These are phyloP conservation scores for Bombus ignitus DNA, from an alignment of 1,140 invertebrate species.

Conservation along the genomic window DNA sequence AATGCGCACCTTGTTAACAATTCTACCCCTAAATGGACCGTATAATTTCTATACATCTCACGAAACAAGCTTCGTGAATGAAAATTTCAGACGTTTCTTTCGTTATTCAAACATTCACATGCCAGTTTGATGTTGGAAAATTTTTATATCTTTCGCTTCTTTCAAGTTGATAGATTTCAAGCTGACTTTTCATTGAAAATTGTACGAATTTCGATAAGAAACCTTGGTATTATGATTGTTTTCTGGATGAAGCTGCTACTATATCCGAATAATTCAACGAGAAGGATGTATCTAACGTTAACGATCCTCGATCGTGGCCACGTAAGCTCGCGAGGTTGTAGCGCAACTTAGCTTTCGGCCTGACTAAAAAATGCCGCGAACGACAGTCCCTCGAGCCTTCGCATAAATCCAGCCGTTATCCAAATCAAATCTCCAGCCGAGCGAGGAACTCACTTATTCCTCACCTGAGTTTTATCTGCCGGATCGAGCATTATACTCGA, in stretches of 20 bases:
- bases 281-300: neutral
- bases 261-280: neutral
- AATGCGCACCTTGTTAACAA: neutral
- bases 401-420: slow-evolving; percentile 25
- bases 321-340: neutral
- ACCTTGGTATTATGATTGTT: neutral
- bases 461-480: slow-evolving; percentile 19
- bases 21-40: neutral
- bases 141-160: too few relatives aligned
- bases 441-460: slow-evolving; percentile 24
- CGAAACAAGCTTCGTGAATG: neutral
- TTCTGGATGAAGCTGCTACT: neutral
- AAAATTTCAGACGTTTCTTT: neutral
- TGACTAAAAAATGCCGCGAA: neutral
- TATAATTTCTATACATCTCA: neutral
- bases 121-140: too few relatives aligned
- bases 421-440: slow-evolving; percentile 28
- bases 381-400: slow-evolving; percentile 7
- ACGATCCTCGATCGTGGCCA: neutral
- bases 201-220: neutral
- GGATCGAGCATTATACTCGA: slow-evolving; percentile 11
- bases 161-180: too few relatives aligned
- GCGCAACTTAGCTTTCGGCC: neutral
- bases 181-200: neutral
- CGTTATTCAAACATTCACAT: too few relatives aligned